Percentiles rank a stretch among this genome's conserved stretches.
phyloP scores from a whole-genome alignment of 2,888 invertebrate genomes.

The Brachyopa scutellaris region DNA sequence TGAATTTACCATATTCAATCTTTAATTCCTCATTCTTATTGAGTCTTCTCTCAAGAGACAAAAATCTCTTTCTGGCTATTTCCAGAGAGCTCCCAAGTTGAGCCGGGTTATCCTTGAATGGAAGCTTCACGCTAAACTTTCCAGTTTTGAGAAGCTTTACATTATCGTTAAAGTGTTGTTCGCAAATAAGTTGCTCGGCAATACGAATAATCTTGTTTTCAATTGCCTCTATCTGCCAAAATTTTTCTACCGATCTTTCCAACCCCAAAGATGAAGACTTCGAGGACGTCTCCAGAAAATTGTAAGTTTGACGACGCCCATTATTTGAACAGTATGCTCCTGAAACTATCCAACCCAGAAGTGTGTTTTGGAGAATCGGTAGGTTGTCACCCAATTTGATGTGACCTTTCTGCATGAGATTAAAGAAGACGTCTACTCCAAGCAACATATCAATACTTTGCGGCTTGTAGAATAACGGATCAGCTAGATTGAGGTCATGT shows the following conservation, averaged over 20 bases:
- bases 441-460: not conserved
- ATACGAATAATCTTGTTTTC: not conserved
- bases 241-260: not conserved
- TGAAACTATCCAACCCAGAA: not conserved
- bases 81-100: not conserved
- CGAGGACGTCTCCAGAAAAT: not conserved
- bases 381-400: not conserved
- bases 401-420: not conserved
- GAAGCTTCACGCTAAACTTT: not conserved
- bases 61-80: not conserved
- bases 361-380: not conserved
- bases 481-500: too few relatives aligned
- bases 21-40: too few relatives aligned
- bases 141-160: not conserved
- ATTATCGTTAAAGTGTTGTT: not conserved
- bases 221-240: not conserved
- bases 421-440: not conserved
- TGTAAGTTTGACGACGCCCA: not conserved
- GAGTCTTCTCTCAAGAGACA: not conserved
- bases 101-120: not conserved
- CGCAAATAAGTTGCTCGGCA: not conserved
- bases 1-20: too few relatives aligned
- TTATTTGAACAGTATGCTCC: not conserved
- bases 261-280: not conserved
- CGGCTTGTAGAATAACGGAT: not conserved